phyloP scores from a whole-genome alignment of 2,888 invertebrate species.

The Pristionchus exspectatus region DNA sequence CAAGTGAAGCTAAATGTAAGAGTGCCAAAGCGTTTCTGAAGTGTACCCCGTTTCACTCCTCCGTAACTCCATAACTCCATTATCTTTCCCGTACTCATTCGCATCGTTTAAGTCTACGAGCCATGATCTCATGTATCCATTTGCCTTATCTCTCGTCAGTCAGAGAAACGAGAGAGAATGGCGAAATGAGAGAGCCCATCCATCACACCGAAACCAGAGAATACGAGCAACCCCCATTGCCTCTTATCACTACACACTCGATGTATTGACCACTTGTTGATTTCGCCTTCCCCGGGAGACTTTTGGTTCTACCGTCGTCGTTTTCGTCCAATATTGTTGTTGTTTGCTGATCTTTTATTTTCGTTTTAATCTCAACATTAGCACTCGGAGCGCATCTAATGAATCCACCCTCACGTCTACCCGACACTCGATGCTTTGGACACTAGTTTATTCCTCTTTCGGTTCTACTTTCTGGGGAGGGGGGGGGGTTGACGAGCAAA shows the following conservation, averaged over 20 bases:
- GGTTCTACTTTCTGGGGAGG: neutral
- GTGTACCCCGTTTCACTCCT: conserved; percentile 3
- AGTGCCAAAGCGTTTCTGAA: neutral
- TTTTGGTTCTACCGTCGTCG: neutral
- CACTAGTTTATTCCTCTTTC: neutral
- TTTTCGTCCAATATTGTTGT: neutral
- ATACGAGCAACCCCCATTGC: too few relatives aligned
- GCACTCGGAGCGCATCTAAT: too few relatives aligned
- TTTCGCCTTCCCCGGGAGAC: neutral
- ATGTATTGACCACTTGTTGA: neutral
- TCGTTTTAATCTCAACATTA: too few relatives aligned
- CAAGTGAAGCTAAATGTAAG: neutral
- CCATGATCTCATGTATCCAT: too few relatives aligned
- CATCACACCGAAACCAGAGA: too few relatives aligned
- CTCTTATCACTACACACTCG: neutral
- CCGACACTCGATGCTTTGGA: neutral
- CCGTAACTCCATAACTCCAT: too few relatives aligned
- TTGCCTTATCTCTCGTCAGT: too few relatives aligned
- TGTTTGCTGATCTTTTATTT: too few relatives aligned
- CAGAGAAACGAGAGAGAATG: too few relatives aligned
- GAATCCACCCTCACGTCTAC: neutral
- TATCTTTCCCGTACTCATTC: too few relatives aligned
- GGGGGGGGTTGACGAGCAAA: neutral
- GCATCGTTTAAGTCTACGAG: too few relatives aligned
- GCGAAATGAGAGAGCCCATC: too few relatives aligned